A percentile compares a stretch with the other conserved stretches of the same genome.
Conservation (phyloP, 1,140 invertebrate genomes). For the Ips typographus region DNA sequence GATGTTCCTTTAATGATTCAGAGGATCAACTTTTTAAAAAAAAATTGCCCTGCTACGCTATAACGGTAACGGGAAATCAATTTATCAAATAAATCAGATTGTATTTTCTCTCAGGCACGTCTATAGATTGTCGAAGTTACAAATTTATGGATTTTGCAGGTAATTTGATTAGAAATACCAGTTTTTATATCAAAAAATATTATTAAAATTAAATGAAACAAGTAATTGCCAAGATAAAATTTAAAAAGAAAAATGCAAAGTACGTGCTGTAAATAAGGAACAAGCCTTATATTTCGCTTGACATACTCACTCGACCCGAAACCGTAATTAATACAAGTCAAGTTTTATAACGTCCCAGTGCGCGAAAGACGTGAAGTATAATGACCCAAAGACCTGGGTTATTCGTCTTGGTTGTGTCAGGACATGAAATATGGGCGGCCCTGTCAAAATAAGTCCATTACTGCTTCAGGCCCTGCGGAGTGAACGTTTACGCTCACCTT, state of each 20-base stretch:
- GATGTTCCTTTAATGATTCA: constrained; percentile 23
- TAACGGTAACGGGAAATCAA: not conserved
- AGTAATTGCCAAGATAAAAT: not conserved
- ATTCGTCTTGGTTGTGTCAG: constrained; percentile 39
- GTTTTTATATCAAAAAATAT: not conserved
- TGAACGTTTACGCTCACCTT: not conserved
- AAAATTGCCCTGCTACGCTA: not conserved
- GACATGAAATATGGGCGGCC: constrained; percentile 30
- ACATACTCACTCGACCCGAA: constrained; percentile 15
- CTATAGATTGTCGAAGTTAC: not conserved
- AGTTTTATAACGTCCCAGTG: constrained; percentile 26
- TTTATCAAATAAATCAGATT: not conserved
- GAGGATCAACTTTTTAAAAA: constrained; percentile 11
- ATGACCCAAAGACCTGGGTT: constrained; percentile 41
- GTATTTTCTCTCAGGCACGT: not conserved
- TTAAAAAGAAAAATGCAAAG: constrained; percentile 1
- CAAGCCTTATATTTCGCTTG: constrained; percentile 19
- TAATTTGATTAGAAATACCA: not conserved
- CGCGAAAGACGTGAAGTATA: constrained; percentile 38
- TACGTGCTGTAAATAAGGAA: not conserved
- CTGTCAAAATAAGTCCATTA: constrained; percentile 36
- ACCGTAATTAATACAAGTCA: constrained; percentile 27
- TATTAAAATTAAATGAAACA: not conserved
- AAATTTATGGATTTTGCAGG: not conserved
- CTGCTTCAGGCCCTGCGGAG: constrained; percentile 1